phyloP scores from a whole-genome alignment of 1,140 invertebrate species.

The Harpegnathos saltator region DNA sequence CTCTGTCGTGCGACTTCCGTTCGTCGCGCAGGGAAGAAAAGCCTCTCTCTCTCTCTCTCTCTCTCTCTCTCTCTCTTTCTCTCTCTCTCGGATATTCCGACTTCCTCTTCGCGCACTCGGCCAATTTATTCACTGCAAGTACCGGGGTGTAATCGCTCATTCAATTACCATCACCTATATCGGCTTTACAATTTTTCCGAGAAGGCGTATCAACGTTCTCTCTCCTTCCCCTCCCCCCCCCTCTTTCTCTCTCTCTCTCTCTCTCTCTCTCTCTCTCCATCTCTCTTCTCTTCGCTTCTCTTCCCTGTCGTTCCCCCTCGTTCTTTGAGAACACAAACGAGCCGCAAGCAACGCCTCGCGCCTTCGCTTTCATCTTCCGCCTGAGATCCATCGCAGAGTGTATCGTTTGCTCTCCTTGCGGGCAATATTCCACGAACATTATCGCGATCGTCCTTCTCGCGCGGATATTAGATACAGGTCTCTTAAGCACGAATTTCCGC shows the following conservation, averaged over 20 bases:
- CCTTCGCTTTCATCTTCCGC: constrained; percentile 67
- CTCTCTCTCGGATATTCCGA: constrained; percentile 20
- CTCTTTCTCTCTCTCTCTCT: too few species aligned
- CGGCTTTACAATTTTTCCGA: constrained; percentile 63
- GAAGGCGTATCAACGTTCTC: constrained; percentile 49
- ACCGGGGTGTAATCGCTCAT: constrained; percentile 64
- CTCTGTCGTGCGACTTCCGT: neutral
- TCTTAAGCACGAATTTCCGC: neutral
- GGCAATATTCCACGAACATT: constrained; percentile 35
- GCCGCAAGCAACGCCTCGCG: constrained; percentile 24
- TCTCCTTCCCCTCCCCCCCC: neutral
- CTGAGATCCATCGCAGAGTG: constrained; percentile 20
- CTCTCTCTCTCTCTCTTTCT: constrained; percentile 53
- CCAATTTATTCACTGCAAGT: constrained; percentile 67
- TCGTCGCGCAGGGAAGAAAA: constrained; percentile 10
- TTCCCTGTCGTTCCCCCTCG: neutral
- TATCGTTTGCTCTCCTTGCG: neutral
- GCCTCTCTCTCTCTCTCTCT: neutral
- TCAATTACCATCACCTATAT: constrained; percentile 67
- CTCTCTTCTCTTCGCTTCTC: neutral
- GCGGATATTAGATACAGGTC: constrained; percentile 25
- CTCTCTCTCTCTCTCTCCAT: too few species aligned
- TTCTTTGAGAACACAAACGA: constrained; percentile 37
- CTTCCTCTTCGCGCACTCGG: neutral
- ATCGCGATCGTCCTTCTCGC: constrained; percentile 41